These are phyloP conservation scores for Microchirus variegatus DNA, from an alignment of 2,797 vertebrate species.

Conservation along the genomic window DNA sequence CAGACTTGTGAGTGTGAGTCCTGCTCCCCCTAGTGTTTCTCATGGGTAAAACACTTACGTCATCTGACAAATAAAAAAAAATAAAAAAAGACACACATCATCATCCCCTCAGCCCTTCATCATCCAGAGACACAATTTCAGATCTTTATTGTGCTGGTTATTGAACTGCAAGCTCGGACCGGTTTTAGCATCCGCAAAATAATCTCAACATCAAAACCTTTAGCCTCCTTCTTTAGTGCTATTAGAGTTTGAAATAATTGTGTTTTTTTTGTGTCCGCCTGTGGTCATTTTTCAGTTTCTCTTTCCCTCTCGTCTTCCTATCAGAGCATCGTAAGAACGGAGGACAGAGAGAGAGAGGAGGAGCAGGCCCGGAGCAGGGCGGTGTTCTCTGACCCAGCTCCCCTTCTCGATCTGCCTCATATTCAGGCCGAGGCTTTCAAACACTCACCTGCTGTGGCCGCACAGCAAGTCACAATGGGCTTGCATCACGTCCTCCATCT, in stretches of 20 bases:
- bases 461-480: constrained; percentile 57
- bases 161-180: constrained; percentile 24
- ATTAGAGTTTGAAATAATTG: constrained; percentile 24
- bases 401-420: constrained; percentile 40
- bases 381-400: constrained; percentile 64
- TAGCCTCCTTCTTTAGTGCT: constrained; percentile 23
- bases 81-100: constrained; percentile 35
- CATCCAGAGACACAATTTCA: constrained; percentile 47
- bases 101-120: constrained; percentile 36
- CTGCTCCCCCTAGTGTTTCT: constrained; percentile 81
- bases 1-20: constrained; percentile 63
- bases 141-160: constrained; percentile 52
- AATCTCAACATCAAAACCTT: constrained; percentile 31
- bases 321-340: constrained; percentile 51
- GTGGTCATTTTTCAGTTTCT: constrained; percentile 59
- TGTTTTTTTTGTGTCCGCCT: constrained; percentile 23
- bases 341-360: constrained; percentile 18
- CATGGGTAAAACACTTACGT: constrained; percentile 75
- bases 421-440: constrained; percentile 68
- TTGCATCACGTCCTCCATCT: constrained; percentile 48
- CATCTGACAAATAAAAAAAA: constrained; percentile 55
- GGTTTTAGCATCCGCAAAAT: constrained; percentile 10
- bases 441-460: constrained; percentile 63
- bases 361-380: constrained; percentile 43
- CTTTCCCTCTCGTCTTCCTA: constrained; percentile 42